Evolutionary conservation across 2,113 vertebrate species (phyloP).

Genomic region (Takifugu flavidus): DNA sequence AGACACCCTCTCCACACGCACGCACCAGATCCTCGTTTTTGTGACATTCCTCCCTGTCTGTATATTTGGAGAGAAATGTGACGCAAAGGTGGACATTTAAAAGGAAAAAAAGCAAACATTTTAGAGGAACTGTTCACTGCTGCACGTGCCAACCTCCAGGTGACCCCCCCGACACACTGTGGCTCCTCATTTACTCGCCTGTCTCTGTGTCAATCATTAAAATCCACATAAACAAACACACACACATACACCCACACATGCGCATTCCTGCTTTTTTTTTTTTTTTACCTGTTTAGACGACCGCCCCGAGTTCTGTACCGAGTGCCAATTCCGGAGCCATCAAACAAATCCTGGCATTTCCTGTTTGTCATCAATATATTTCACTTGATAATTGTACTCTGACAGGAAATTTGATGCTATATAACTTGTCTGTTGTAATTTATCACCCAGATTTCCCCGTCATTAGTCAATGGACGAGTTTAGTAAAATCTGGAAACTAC

Average conservation of each 20-base stretch:
- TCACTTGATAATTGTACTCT: not conserved
- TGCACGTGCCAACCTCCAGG: constrained; percentile 86
- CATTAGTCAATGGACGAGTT: not conserved
- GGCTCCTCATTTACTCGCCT: constrained; percentile 47
- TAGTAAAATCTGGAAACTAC: not conserved
- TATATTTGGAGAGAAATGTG: constrained; percentile 15
- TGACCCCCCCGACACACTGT: constrained; percentile 59
- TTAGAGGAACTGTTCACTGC: constrained; percentile 67
- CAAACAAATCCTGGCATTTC: constrained; percentile 1
- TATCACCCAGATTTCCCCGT: not conserved
- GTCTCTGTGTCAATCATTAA: constrained; percentile 61
- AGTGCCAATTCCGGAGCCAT: constrained; percentile 1
- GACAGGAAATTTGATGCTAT: not conserved
- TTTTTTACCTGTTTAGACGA: constrained; percentile 1
- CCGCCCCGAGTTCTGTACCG: not conserved
- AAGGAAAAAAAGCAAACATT: not conserved
- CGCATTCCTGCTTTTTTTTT: constrained; percentile 4
- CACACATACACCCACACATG: not conserved
- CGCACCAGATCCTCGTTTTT: constrained; percentile 5
- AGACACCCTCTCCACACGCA: constrained; percentile 19
- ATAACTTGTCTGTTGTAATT: constrained; percentile 3
- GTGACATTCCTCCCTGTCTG: constrained; percentile 21
- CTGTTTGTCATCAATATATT: not conserved
- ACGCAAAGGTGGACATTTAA: constrained; percentile 6
- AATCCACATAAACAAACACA: constrained; percentile 50